These are phyloP conservation scores for Odontocolon sp. DNA, from an alignment of 2,888 invertebrate species.

Conservation along the genomic window DNA sequence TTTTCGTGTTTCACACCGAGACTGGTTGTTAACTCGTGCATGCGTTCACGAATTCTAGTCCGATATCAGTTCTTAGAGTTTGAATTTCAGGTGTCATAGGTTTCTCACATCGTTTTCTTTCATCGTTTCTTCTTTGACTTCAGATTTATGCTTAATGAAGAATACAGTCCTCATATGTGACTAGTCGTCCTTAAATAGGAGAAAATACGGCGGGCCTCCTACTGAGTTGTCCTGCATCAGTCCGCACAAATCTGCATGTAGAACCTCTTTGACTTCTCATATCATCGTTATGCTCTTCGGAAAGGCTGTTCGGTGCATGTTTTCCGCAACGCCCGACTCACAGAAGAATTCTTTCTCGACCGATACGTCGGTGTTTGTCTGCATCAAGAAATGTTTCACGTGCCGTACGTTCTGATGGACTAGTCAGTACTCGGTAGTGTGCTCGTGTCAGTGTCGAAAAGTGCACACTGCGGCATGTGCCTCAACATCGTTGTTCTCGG, in stretches of 20 bases:
- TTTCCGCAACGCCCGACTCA: conserved; percentile 34
- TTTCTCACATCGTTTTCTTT: conserved; percentile 36
- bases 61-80: conserved; percentile 36
- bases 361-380: neutral
- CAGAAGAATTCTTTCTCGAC: conserved; percentile 43
- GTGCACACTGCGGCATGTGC: conserved; percentile 28
- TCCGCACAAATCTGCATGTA: conserved; percentile 57
- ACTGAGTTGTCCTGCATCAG: conserved; percentile 53
- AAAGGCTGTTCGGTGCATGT: conserved; percentile 38
- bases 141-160: conserved; percentile 52
- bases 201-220: conserved; percentile 44
- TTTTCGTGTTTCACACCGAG: conserved; percentile 47
- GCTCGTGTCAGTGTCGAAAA: conserved; percentile 53
- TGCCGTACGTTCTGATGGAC: conserved; percentile 52
- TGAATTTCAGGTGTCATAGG: conserved; percentile 1
- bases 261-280: conserved; percentile 42
- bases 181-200: conserved; percentile 58
- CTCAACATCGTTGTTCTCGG: neutral
- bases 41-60: conserved; percentile 36
- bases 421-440: too few relatives aligned
- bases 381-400: conserved; percentile 32
- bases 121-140: conserved; percentile 23
- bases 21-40: conserved; percentile 1
- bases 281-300: conserved; percentile 30
- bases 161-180: conserved; percentile 43